These are phyloP conservation scores for Alloscopus bannaensis DNA, from an alignment of 2,888 invertebrate genomes.

Conservation along the genomic window DNA sequence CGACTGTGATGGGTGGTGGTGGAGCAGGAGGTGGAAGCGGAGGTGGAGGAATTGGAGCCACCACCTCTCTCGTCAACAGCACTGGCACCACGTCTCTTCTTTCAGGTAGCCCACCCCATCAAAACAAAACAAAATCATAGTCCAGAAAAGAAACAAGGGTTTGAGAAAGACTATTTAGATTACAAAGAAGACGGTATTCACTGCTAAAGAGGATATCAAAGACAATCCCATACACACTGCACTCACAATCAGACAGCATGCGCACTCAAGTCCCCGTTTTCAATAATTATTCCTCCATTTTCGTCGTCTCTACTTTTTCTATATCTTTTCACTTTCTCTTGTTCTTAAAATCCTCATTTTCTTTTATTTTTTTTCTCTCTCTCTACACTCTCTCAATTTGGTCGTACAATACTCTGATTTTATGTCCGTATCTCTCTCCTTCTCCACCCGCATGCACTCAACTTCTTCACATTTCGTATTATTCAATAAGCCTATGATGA, in stretches of 20 bases:
- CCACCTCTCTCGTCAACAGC: constrained; percentile 63
- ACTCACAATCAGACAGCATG: constrained; percentile 15
- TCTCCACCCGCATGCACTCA: too few species aligned
- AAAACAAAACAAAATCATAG: constrained; percentile 37
- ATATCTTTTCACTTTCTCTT: too few species aligned
- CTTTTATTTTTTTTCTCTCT: too few species aligned
- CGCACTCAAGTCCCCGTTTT: constrained; percentile 3
- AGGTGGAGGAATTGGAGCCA: constrained; percentile 49
- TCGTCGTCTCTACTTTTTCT: too few species aligned
- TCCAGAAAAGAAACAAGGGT: constrained; percentile 6
- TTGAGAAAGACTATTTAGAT: background rate
- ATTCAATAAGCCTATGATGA: too few species aligned
- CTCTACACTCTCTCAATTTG: too few species aligned
- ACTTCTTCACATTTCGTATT: too few species aligned
- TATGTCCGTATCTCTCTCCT: too few species aligned
- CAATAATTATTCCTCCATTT: too few species aligned
- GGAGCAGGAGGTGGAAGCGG: constrained; percentile 47
- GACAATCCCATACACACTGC: constrained; percentile 4
- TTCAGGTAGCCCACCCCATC: constrained; percentile 60
- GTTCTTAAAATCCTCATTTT: too few species aligned
- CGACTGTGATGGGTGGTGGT: constrained; percentile 48
- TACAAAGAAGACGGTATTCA: background rate
- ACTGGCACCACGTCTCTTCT: constrained; percentile 58
- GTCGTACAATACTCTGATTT: too few species aligned
- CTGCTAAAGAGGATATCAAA: background rate